Evolutionary conservation across 2,888 invertebrate genomes (phyloP).

Genomic region (Calliopum simillimum): DNA sequence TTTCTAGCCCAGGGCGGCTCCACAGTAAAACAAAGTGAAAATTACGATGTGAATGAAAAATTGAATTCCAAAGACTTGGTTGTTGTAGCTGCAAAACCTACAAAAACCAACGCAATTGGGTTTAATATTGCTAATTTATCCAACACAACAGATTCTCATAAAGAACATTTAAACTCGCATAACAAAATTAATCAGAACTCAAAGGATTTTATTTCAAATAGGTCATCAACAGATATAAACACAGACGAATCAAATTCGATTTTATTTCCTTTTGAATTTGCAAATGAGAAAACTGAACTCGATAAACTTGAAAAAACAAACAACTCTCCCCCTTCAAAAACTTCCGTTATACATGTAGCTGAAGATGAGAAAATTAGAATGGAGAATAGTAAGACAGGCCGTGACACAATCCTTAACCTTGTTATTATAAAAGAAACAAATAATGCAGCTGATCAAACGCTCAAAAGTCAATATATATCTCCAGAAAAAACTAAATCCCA

Average conservation of each 20-base stretch:
- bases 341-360: neutral
- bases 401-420: neutral
- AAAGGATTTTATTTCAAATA: no score
- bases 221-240: no score
- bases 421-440: conserved; percentile 5
- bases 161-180: neutral
- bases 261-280: neutral
- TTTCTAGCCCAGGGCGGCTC: neutral
- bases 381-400: neutral
- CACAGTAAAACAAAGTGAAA: conserved; percentile 22
- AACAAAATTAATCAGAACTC: neutral
- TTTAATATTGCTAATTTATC: conserved; percentile 50
- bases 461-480: neutral
- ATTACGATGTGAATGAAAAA: neutral
- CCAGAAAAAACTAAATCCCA: conserved; percentile 21
- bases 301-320: neutral
- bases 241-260: no score
- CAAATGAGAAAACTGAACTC: neutral
- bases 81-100: conserved; percentile 58
- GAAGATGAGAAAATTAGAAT: neutral
- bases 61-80: conserved; percentile 28
- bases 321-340: no score
- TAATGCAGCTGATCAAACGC: neutral
- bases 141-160: neutral
- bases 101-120: conserved; percentile 57